Evolutionary conservation across 2,888 invertebrate genomes (phyloP).

Genomic region (Diarsia dahlii): DNA sequence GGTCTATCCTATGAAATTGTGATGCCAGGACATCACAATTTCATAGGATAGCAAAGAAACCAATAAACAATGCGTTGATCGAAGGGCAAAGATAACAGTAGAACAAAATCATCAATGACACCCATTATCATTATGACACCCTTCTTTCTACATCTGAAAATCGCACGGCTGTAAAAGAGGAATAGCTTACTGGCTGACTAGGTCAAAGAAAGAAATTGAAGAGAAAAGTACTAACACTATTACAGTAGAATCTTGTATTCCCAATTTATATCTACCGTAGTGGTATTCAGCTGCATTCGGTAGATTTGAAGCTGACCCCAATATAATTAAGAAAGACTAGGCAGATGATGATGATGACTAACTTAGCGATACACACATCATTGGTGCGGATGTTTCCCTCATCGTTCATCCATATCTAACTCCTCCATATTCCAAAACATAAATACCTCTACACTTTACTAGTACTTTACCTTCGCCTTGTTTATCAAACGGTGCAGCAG

Average conservation of each 20-base stretch:
- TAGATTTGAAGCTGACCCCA: background rate
- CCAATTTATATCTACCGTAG: background rate
- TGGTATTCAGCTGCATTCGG: background rate
- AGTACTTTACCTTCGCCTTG: slow-evolving; percentile 45
- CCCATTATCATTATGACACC: no score
- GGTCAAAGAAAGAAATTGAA: background rate
- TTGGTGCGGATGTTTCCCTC: background rate
- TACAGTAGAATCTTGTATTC: background rate
- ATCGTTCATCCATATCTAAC: background rate
- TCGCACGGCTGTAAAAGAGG: background rate
- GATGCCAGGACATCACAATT: no score
- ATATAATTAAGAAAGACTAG: background rate
- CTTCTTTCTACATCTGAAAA: background rate
- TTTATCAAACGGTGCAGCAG: slow-evolving; percentile 44
- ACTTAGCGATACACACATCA: background rate
- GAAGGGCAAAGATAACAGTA: background rate
- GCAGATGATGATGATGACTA: background rate
- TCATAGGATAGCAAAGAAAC: background rate
- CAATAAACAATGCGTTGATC: background rate
- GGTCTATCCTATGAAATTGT: no score
- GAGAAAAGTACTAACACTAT: background rate
- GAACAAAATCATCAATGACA: background rate
- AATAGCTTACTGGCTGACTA: background rate
- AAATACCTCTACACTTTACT: slow-evolving; percentile 69
- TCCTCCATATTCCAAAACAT: slow-evolving; percentile 63